These are phyloP conservation scores for Callipepla squamata DNA, from an alignment of 2,113 vertebrate genomes.

Conservation along the genomic window DNA sequence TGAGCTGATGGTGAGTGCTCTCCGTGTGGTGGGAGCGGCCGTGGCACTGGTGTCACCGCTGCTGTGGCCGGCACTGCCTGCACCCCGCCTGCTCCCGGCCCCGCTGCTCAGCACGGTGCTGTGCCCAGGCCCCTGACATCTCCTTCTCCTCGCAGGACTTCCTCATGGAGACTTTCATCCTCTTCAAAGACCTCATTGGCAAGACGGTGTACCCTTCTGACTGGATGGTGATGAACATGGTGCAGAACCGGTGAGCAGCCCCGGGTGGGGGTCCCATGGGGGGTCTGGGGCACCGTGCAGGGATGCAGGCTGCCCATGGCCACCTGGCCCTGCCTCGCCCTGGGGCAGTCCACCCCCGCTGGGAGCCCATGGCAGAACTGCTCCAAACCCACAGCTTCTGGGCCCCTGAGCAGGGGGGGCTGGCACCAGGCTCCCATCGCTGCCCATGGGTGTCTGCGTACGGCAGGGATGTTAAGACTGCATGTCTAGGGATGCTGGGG, in stretches of 20 bases:
- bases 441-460: accelerated
- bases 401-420: neutral
- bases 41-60: neutral
- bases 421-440: neutral
- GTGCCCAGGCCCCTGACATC: neutral
- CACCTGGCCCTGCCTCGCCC: neutral
- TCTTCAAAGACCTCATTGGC: conserved; percentile 73
- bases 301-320: accelerated
- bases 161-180: conserved; percentile 75
- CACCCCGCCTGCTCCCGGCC: neutral
- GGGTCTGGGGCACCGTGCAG: neutral
- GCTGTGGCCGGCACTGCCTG: accelerated
- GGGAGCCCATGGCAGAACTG: neutral
- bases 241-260: conserved; percentile 69
- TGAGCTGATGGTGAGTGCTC: conserved; percentile 64
- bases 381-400: neutral
- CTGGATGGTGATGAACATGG: conserved; percentile 76
- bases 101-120: accelerated
- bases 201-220: conserved; percentile 57
- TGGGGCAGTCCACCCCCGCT: neutral
- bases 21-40: neutral
- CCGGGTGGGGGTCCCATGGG: neutral
- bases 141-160: conserved; percentile 39
- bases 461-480: accelerated
- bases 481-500: neutral